Conservation (phyloP, 1,140 invertebrate genomes). For the Drosophila jambulina region DNA sequence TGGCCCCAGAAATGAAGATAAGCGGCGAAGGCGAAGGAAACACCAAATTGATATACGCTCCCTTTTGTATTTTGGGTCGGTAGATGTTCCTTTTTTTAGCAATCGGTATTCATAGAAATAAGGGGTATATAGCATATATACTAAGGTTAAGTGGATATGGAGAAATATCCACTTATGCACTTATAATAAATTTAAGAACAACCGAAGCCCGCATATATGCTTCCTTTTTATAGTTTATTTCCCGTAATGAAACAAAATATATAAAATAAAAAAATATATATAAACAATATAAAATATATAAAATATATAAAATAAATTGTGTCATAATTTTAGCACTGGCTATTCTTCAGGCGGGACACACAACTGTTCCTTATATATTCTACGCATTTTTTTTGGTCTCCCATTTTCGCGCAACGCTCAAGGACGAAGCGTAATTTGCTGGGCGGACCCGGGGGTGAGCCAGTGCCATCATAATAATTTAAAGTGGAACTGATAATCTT, state of each 20-base stretch:
- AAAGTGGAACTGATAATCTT: slow-evolving; percentile 66
- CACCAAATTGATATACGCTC: slow-evolving; percentile 71
- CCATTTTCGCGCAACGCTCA: slow-evolving; percentile 7
- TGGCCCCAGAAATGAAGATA: slow-evolving; percentile 51
- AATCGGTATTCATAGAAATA: not conserved
- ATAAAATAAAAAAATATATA: too few relatives aligned
- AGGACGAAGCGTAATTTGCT: slow-evolving; percentile 56
- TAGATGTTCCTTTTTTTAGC: slow-evolving; percentile 17
- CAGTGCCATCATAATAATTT: slow-evolving; percentile 68
- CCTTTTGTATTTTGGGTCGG: slow-evolving; percentile 51
- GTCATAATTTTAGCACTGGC: too few relatives aligned
- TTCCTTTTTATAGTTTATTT: not conserved
- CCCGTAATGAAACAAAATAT: not conserved
- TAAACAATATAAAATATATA: too few relatives aligned
- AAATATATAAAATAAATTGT: too few relatives aligned
- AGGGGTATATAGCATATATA: not conserved
- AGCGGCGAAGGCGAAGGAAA: slow-evolving; percentile 60
- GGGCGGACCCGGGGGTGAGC: slow-evolving; percentile 37
- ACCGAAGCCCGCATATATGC: rapidly evolving
- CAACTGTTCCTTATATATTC: not conserved
- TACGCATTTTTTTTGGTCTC: not conserved
- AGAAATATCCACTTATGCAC: too few relatives aligned
- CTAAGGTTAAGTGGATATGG: too few relatives aligned
- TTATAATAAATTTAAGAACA: not conserved
- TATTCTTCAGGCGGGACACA: not conserved